Evolutionary conservation across 2,797 vertebrate genomes (phyloP), one percentile per base, ranked within the genome.

Genomic region (Erpetoichthys calabaricus): DNA sequence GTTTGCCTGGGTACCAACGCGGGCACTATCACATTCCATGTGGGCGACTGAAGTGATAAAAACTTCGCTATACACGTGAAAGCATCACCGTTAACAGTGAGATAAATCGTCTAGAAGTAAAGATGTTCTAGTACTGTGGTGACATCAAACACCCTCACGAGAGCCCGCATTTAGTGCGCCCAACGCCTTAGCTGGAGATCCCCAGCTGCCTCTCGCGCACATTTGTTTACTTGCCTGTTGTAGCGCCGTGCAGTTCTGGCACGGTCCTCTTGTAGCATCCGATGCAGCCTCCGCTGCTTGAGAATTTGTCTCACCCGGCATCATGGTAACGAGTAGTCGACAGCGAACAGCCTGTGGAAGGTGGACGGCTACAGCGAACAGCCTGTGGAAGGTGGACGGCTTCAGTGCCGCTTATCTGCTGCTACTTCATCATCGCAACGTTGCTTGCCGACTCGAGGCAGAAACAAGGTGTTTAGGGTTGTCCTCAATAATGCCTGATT

Each of bases 241-340:
- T 53, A 94, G 78, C 46, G 85, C 65, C 2, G 80, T 75, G 59
- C 91, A 94, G 68, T 89, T 92, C 4, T 79, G 74, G 74, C 94
- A 98, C 45, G 77, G 73, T 64, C 76, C 82, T 44, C 72, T 61
- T 5, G 79, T 78, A 7, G 78, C 78, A 57, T 89, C 88, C 4
- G 79, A 79, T 4, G 86, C 89, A 4, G 84, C 70, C 44, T 80
- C 79, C 4, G 79, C 77, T 58, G 72, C 67, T 64, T 84, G 87
- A 10, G 85, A 70, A 42, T 83, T 87, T 10, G 67, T 89, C 74
- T 94, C 92, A 7, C 92, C 92, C 1, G 95, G 92, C 94, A 95
- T 97, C 94, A 96, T 94, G 69, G 65, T 87, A 75, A 57, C 4
- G 56, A 63, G 25, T 25, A 25, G 25, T 25, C 25, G 25, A 25